A percentile compares a stretch with the other conserved stretches of the same genome.
Conservation (phyloP, 2,797 vertebrate genomes). For the Muscicapa comitata region DNA sequence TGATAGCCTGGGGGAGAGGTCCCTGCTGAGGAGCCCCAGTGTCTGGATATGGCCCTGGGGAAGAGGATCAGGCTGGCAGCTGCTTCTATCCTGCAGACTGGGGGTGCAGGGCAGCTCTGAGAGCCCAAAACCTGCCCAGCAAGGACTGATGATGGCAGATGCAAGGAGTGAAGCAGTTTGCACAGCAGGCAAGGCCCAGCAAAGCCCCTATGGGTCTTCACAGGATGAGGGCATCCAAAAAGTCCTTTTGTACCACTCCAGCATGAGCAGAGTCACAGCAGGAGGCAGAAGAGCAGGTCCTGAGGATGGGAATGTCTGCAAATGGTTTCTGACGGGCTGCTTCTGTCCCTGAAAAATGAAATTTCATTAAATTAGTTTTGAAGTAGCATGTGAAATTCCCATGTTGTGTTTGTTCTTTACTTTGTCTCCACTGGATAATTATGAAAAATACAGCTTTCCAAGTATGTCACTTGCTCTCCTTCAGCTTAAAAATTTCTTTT, state of each 20-base stretch:
- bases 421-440: conserved; percentile 51
- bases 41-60: not conserved
- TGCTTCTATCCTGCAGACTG: not conserved
- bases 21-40: not conserved
- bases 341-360: conserved; percentile 18
- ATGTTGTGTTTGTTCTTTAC: not conserved
- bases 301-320: not conserved
- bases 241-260: not conserved
- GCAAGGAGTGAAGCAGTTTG: not conserved
- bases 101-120: not conserved
- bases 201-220: rapidly evolving
- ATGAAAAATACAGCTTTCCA: conserved; percentile 43
- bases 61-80: not conserved
- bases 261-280: rapidly evolving
- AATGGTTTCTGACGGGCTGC: not conserved
- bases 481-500: not conserved
- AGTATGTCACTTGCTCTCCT: not conserved
- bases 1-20: not conserved
- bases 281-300: not conserved
- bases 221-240: not conserved
- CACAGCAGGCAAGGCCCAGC: not conserved
- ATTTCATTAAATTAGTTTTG: conserved; percentile 30
- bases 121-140: not conserved
- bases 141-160: not conserved
- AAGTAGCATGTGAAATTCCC: not conserved